These are phyloP conservation scores for Aromia moschata DNA, from an alignment of 2,888 invertebrate species.

Conservation along the genomic window DNA sequence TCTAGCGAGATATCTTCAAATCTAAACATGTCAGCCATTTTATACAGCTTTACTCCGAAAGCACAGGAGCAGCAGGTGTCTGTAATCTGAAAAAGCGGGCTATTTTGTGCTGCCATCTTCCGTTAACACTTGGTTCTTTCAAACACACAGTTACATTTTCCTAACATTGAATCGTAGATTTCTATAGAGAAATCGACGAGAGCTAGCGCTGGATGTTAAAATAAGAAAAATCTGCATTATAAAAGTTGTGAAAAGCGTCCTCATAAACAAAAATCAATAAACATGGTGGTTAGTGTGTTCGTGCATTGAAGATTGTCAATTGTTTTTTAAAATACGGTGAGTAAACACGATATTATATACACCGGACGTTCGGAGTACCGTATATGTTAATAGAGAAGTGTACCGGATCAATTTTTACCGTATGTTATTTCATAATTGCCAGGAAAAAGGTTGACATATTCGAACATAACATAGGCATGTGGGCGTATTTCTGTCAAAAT, in stretches of 20 bases:
- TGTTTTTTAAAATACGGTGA: slow-evolving; percentile 56
- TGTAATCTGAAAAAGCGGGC: no score
- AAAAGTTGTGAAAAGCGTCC: slow-evolving; percentile 32
- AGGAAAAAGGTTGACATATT: slow-evolving; percentile 52
- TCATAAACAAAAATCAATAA: slow-evolving; percentile 59
- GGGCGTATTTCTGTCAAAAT: slow-evolving; percentile 61
- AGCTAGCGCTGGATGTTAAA: slow-evolving; percentile 19
- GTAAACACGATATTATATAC: slow-evolving; percentile 39
- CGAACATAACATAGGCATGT: slow-evolving; percentile 57
- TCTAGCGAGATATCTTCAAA: no score
- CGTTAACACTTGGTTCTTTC: no score
- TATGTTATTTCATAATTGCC: slow-evolving; percentile 46
- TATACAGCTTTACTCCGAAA: no score
- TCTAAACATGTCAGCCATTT: no score
- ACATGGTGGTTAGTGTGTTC: slow-evolving; percentile 59
- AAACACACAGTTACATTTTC: no score
- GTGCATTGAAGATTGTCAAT: slow-evolving; percentile 51
- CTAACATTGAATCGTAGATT: no score
- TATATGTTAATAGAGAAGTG: slow-evolving; percentile 1
- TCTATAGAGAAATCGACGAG: background rate
- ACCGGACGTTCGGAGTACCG: background rate
- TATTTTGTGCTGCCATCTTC: no score
- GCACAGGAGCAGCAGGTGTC: no score
- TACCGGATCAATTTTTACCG: slow-evolving; percentile 1
- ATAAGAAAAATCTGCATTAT: slow-evolving; percentile 21